A percentile compares a stretch with the other conserved stretches of the same genome.
These are phyloP conservation scores for Gephyroberyx darwinii DNA, from an alignment of 2,797 vertebrate genomes.

Conservation along the genomic window DNA sequence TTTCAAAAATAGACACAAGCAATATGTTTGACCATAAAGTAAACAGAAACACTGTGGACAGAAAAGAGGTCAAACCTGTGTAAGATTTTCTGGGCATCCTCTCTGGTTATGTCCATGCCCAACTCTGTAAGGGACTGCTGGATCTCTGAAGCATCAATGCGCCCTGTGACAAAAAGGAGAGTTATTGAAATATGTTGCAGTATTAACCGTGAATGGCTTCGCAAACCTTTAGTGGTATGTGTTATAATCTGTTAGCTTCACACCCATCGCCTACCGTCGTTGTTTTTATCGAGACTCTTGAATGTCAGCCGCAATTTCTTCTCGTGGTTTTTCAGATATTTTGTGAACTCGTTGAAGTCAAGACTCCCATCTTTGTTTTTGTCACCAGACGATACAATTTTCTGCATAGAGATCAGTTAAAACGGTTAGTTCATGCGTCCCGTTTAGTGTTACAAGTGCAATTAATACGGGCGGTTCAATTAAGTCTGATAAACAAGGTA, in stretches of 20 bases:
- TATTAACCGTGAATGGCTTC: constrained; percentile 16
- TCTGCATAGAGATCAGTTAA: constrained; percentile 74
- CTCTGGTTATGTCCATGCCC: constrained; percentile 86
- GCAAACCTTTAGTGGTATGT: no score
- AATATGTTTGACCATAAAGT: not conserved
- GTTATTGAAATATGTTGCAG: constrained; percentile 28
- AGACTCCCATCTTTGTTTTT: constrained; percentile 89
- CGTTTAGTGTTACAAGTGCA: not conserved
- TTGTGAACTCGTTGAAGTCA: constrained; percentile 93
- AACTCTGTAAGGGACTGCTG: constrained; percentile 89
- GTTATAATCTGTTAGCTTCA: no score
- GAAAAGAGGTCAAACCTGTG: constrained; percentile 81
- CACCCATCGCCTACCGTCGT: constrained; percentile 83
- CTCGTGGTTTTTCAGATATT: constrained; percentile 93
- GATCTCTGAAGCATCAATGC: constrained; percentile 92
- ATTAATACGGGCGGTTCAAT: no score
- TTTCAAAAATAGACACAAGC: not conserved
- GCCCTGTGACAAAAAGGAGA: constrained; percentile 78
- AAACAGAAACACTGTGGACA: not conserved
- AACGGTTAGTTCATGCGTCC: not conserved
- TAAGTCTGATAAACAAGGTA: no score
- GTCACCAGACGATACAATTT: constrained; percentile 92
- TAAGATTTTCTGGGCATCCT: constrained; percentile 88
- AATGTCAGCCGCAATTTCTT: constrained; percentile 94
- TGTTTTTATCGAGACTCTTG: constrained; percentile 93